Evolutionary conservation across 92 coral and sea anemone species (phyloP).

Genomic region (Porites cylindrica): DNA sequence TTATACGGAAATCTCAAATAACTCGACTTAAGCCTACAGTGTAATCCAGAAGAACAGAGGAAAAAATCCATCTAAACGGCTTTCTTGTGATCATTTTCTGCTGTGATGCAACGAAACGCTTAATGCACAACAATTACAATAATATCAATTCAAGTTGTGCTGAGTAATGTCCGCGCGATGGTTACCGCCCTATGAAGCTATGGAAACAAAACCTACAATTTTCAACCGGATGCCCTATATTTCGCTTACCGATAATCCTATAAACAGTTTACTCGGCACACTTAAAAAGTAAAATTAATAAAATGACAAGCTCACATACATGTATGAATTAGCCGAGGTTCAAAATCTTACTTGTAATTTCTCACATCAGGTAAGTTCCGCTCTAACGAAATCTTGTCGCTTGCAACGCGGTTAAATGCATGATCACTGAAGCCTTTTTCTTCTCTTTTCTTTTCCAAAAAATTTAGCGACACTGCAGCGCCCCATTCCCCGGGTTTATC

Average conservation of each 20-base stretch:
- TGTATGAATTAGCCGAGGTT: background rate
- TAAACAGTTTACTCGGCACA: background rate
- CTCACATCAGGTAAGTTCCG: constrained; percentile 88
- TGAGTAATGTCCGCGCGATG: too few species aligned
- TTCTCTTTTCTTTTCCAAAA: constrained; percentile 92
- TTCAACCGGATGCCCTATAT: background rate
- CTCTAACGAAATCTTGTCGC: constrained; percentile 94
- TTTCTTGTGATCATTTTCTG: too few species aligned
- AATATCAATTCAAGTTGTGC: too few species aligned
- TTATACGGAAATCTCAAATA: too few species aligned
- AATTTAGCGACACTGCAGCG: constrained; percentile 81
- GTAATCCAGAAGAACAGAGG: too few species aligned
- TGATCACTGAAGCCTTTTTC: constrained; percentile 89
- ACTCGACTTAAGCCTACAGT: too few species aligned
- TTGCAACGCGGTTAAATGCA: constrained; percentile 91
- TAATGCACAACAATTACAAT: too few species aligned
- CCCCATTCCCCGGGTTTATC: constrained; percentile 98
- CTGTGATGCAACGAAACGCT: too few species aligned
- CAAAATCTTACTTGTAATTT: constrained; percentile 88
- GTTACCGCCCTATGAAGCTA: too few species aligned
- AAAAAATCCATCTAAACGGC: too few species aligned
- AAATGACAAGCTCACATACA: background rate
- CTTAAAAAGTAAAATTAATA: background rate
- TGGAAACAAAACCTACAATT: background rate
- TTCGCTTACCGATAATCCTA: too few species aligned